Evolutionary conservation across 2,113 vertebrate genomes (phyloP).

Genomic region (Cephalopterus ornatus): DNA sequence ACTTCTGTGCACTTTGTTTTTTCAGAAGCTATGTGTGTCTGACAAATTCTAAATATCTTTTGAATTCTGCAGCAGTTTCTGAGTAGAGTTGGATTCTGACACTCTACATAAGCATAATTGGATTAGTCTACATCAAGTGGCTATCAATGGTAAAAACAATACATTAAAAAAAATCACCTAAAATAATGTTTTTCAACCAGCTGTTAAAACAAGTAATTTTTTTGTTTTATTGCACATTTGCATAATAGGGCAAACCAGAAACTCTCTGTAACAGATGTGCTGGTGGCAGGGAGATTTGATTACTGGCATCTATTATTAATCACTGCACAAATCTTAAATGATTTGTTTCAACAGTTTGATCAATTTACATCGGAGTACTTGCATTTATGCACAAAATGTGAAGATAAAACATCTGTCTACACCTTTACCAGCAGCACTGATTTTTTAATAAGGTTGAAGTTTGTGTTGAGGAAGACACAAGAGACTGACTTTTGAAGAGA

Average conservation of each 20-base stretch:
- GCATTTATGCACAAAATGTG: constrained; percentile 73
- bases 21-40: background rate
- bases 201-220: constrained; percentile 80
- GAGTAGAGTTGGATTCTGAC: background rate
- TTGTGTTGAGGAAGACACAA: constrained; percentile 40
- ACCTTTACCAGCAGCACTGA: constrained; percentile 59
- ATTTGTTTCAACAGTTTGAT: constrained; percentile 81
- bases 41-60: background rate
- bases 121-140: constrained; percentile 66
- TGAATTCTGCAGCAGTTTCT: background rate
- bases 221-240: constrained; percentile 82
- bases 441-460: constrained; percentile 68
- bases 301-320: constrained; percentile 83
- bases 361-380: constrained; percentile 73
- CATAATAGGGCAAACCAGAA: constrained; percentile 79
- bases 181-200: constrained; percentile 80
- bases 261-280: constrained; percentile 79
- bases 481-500: constrained; percentile 55
- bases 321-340: constrained; percentile 81
- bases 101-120: constrained; percentile 40
- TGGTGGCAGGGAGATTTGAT: constrained; percentile 79
- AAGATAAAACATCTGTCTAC: constrained; percentile 79
- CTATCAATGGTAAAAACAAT: constrained; percentile 70
- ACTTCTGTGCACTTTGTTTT: background rate
- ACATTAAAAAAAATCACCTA: constrained; percentile 68